Evolutionary conservation across 2,888 invertebrate species (phyloP), one percentile per base, ranked within the genome.

Genomic region (Cephus pulcher): DNA sequence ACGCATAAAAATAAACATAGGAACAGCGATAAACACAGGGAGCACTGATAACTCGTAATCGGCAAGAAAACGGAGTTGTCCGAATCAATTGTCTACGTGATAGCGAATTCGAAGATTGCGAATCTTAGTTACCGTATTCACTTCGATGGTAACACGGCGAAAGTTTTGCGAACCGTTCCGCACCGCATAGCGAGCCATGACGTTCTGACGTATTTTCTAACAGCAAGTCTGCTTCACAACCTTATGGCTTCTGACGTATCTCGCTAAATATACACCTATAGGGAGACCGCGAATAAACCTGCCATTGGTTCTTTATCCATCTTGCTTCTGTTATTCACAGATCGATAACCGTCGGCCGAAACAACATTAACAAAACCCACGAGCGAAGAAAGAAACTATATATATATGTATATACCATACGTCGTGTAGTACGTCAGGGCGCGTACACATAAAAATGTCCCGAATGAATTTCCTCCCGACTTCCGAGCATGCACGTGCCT

Each of bases 211-310:
- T 3, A 69, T 12, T 33, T 30, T 34, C 74, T 74, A 69, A 11
- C 32, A 34, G 74, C 69, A 37, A 37, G 69, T 30, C 4, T 32
- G 77, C 74, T 77, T 37, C 33, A 70, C 69, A 32, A 37, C 69
- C 69, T 37, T 12, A 33, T 73, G 30, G 30, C 37, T 32, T 74
- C 76, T 84, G 82, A 86, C 84, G 86, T 84, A 84, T 85, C 83
- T 84, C 80, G 83, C 85, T 86, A 86, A 86, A 86, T 86, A 85
- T 86, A 86, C 56, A 86, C 81, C 82, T 76, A 75, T 79, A 80
- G 80, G 80, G 76, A 82, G 79, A 56, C 23, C 56, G 56, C 56
- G 56, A 56, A 56, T 56, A 56, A 56, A 56, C 23, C 56, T 56
- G 56, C 56, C 56, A 56, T 56, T 56, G 56, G 23, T 23, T 56